Evolutionary conservation across 2,888 invertebrate species (phyloP), one percentile per base, ranked within the genome.

Genomic region (Tenthredo scrophulariae): DNA sequence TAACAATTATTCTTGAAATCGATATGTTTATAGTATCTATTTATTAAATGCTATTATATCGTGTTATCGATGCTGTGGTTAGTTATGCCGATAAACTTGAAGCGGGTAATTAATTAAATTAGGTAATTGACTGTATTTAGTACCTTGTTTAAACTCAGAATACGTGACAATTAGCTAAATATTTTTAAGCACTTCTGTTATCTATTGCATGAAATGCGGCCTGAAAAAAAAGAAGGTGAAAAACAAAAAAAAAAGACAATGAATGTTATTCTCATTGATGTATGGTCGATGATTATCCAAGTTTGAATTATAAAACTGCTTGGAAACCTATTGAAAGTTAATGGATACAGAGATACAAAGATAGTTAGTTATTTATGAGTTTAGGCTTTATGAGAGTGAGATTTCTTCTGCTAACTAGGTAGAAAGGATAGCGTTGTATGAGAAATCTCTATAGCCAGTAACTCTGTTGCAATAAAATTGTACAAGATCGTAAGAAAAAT

Each of bases 1-100:
- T 87, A 86, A 86, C 87, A 86, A 87, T 86, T 84, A 85, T 86
- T 84, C 58, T 74, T 72, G 54, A 85, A 43, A 72, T 82, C 65
- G 74, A 65, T 77, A 79, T 84, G 84, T 84, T 79, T 62, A 75
- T 75, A 79, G 84, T 62, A 84, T 79, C 84, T 84, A 84, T 84
- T 85, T 85, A 85, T 83, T 67, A 83, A 67, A 83, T 83, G 83
- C 83, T 67, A 83, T 46, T 18, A 80, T 83, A 83, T 62, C 62
- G 72, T 74, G 80, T 83, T 67, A 83, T 67, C 82, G 67, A 83
- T 83, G 83, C 83, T 65, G 83, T 83, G 46, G 83, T 83, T 83
- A 83, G 83, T 83, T 43, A 83, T 29, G 58, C 83, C 65, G 70
- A n/a, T 83, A 65, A 43, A 62, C 29, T 37, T 80, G 58, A 70